A percentile compares a stretch with the other conserved stretches of the same genome.
These are phyloP conservation scores for Sebastolobus altivelis DNA, from an alignment of 2,797 vertebrate genomes.

Conservation along the genomic window DNA sequence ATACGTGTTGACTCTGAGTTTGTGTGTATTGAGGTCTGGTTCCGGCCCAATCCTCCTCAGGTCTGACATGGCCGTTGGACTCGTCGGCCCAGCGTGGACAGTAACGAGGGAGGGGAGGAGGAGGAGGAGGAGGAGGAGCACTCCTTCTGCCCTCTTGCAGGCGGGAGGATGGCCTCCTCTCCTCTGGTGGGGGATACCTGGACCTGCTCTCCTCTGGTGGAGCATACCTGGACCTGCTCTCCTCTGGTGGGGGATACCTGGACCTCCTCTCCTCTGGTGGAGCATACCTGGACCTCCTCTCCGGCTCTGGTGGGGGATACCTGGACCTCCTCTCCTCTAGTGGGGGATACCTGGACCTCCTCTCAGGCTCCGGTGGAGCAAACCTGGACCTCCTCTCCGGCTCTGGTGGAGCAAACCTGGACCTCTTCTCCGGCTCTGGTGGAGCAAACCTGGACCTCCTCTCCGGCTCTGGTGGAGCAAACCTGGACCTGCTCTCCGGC, in stretches of 20 bases:
- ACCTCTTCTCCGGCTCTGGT: background rate
- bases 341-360: background rate
- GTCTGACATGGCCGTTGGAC: background rate
- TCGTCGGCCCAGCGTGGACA: constrained; percentile 6
- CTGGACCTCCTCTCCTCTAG: background rate
- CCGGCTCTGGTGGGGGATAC: background rate
- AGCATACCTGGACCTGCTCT: background rate
- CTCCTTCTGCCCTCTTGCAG: background rate
- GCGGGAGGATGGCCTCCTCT: background rate
- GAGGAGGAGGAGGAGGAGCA: background rate
- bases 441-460: background rate
- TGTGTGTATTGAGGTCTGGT: background rate
- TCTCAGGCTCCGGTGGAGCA: background rate
- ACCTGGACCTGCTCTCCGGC: background rate
- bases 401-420: background rate
- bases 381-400: background rate
- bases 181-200: background rate
- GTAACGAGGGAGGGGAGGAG: constrained; percentile 22
- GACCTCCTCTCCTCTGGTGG: background rate
- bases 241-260: background rate
- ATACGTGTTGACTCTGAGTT: no score
- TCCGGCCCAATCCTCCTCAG: constrained; percentile 8
- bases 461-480: background rate
- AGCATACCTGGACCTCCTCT: background rate
- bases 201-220: background rate